Evolutionary conservation across 1,140 invertebrate genomes (phyloP).

Genomic region (Micrasema minimum): DNA sequence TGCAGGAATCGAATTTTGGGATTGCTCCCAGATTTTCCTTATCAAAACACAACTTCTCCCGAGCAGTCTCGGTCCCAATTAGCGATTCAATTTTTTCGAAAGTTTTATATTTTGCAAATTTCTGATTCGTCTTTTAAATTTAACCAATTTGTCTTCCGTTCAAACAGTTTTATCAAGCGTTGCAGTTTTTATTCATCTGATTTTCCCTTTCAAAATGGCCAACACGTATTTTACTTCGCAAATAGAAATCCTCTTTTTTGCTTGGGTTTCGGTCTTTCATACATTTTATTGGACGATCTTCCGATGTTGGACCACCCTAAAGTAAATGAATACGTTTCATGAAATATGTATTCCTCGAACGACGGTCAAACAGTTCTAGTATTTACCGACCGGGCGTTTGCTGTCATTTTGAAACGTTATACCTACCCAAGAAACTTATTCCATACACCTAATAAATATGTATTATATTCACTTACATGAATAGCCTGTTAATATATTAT

Average conservation of each 20-base stretch:
- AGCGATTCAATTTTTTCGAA: conserved; percentile 36
- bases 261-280: conserved; percentile 15
- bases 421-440: no score
- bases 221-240: conserved; percentile 28
- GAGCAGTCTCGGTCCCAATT: conserved; percentile 22
- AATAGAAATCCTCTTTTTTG: conserved; percentile 29
- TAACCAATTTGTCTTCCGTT: conserved; percentile 19
- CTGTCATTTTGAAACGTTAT: conserved; percentile 21
- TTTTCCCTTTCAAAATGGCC: conserved; percentile 37
- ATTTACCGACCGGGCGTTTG: conserved; percentile 37
- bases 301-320: conserved; percentile 22
- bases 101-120: conserved; percentile 20
- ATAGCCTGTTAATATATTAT: no score
- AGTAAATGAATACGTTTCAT: conserved; percentile 43
- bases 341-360: conserved; percentile 43
- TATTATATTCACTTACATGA: no score
- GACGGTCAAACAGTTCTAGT: conserved; percentile 41
- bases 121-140: conserved; percentile 4
- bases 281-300: conserved; percentile 28
- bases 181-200: conserved; percentile 29
- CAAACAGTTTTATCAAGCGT: conserved; percentile 30
- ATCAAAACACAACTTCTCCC: conserved; percentile 22
- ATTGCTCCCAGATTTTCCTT: conserved; percentile 34
- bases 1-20: conserved; percentile 38
- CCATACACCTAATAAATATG: no score